Evolutionary conservation across 2,113 vertebrate genomes (phyloP), one percentile per base, ranked within the genome.

Genomic region (Equus quagga): DNA sequence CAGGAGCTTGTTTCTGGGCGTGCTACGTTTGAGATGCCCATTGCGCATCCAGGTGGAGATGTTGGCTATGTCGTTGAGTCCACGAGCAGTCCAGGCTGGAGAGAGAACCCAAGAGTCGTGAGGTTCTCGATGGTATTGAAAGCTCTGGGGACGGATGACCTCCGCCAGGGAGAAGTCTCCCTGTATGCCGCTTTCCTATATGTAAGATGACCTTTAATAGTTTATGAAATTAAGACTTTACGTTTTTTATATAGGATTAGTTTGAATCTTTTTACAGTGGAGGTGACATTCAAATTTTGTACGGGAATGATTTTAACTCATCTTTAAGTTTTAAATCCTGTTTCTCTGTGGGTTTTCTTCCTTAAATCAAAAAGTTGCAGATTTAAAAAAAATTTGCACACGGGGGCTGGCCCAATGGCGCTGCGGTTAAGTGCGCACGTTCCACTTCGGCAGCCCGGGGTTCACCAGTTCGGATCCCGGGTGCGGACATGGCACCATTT

Each of bases 311-410:
- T 89, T 65, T 72, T 92, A 79, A 49, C 17, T 92, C 79, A 58
- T 90, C 31, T 91, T 79, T 24, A 89, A 89, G 3, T 81, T 94
- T 80, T 73, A 75, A 91, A 93, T 90, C 21, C 72, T 78, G 14
- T 96, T 94, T 96, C 56, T 92, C 44, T 88, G 44, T 64, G 51
- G 28, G 51, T 72, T 72, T 70, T 83, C 46, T 5, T 3, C 28
- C 41, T 31, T 62, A 49, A 72, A 76, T 82, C 58, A 80, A 33
- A 94, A 93, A 64, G 44, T 93, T 81, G 31, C 31, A n/a, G 70
- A 51, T 46, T 85, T 17, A 19, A n/a, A 58, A 70, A 65, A 86
- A 54, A 26, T 60, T 62, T 78, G 60, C 31, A 60, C 15, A 60
- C 2, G 3, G 36, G 36, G 36, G 36, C 36, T 41, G 36, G 36